These are phyloP conservation scores for Champsocephalus esox DNA, from an alignment of 2,797 vertebrate species.

Conservation along the genomic window DNA sequence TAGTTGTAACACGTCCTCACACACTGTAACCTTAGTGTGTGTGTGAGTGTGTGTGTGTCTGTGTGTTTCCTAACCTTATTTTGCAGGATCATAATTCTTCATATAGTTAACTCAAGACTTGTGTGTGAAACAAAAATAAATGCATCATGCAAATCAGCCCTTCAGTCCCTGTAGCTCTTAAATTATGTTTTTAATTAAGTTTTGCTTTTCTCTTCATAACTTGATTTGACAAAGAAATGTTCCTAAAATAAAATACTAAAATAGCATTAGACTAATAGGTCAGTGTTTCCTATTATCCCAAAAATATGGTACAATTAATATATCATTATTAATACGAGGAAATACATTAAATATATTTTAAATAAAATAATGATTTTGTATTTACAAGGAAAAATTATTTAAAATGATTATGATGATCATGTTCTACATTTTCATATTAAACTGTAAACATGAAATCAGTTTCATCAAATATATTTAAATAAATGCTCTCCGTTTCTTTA, in stretches of 20 bases:
- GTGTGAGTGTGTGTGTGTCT: slow-evolving; percentile 3
- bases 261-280: neutral
- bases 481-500: neutral
- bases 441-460: neutral
- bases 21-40: slow-evolving; percentile 34
- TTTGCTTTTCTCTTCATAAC: neutral
- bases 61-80: slow-evolving; percentile 1
- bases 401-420: neutral
- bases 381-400: neutral
- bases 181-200: neutral
- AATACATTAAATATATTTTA: neutral
- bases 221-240: neutral
- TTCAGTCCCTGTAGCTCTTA: neutral
- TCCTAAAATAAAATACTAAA: slow-evolving; percentile 8
- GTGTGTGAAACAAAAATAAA: slow-evolving; percentile 4
- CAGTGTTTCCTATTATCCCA: neutral
- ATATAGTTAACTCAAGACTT: slow-evolving; percentile 4
- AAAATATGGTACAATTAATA: neutral
- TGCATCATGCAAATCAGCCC: slow-evolving; percentile 8
- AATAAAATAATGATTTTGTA: neutral
- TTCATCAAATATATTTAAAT: neutral
- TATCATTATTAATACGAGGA: neutral
- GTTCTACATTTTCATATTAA: neutral
- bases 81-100: slow-evolving; percentile 15
- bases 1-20: slow-evolving; percentile 36